phyloP scores from a whole-genome alignment of 2,888 invertebrate genomes.

The Drosophila mimica region DNA sequence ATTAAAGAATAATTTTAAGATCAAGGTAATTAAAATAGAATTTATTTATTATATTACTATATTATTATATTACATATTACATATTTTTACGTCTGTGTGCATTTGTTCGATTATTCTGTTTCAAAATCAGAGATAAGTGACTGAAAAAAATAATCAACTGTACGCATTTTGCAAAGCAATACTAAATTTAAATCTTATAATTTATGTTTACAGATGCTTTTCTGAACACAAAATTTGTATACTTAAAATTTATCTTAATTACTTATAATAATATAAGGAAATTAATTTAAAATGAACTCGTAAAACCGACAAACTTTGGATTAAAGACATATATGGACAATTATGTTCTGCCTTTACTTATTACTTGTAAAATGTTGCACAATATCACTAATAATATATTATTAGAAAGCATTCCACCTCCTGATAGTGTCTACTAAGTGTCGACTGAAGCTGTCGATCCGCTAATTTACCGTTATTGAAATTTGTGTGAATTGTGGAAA shows the following conservation, averaged over 20 bases:
- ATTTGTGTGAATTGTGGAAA: slow-evolving; percentile 55
- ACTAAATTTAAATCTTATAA: not conserved
- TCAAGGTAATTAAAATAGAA: not conserved
- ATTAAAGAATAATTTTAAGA: not conserved
- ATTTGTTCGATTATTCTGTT: not conserved
- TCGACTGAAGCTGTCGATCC: slow-evolving; percentile 51
- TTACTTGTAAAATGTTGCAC: not conserved
- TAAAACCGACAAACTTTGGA: not conserved
- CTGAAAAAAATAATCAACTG: not conserved
- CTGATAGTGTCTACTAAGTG: slow-evolving; percentile 8
- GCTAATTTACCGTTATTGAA: slow-evolving; percentile 51
- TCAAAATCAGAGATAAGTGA: not conserved
- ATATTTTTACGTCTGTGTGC: not conserved
- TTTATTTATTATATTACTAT: not conserved
- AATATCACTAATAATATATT: slow-evolving; percentile 7
- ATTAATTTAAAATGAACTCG: not conserved
- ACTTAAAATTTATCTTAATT: not conserved
- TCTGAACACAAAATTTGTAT: not conserved
- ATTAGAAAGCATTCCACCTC: not conserved
- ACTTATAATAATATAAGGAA: not conserved
- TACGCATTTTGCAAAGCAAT: not conserved
- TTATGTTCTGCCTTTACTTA: not conserved
- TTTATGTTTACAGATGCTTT: not conserved
- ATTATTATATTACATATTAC: not conserved
- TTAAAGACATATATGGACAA: not conserved